A percentile compares a stretch with the other conserved stretches of the same genome.
Conservation (phyloP, 1,140 invertebrate genomes). For the Amyelois transitella region DNA sequence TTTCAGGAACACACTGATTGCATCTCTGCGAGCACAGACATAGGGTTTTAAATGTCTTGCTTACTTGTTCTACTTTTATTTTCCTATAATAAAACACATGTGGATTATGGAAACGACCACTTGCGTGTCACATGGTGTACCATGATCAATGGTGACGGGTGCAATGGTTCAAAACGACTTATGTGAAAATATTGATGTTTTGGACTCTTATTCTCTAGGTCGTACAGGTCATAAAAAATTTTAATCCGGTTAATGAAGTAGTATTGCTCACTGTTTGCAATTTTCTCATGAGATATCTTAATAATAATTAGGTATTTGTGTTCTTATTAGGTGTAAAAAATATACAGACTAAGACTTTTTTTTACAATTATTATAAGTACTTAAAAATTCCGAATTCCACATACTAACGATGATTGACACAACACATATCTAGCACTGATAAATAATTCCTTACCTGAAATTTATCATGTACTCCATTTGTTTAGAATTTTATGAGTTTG, state of each 20-base stretch:
- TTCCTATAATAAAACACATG: slow-evolving; percentile 12
- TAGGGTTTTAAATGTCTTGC: slow-evolving; percentile 13
- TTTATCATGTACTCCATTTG: no score
- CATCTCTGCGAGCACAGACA: slow-evolving; percentile 11
- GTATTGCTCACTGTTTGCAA: neutral
- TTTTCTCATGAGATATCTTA: neutral
- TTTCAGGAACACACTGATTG: slow-evolving; percentile 8
- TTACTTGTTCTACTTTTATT: slow-evolving; percentile 1
- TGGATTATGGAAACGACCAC: slow-evolving; percentile 23
- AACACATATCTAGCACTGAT: no score
- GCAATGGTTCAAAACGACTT: slow-evolving; percentile 1
- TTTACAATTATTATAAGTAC: no score
- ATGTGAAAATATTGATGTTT: neutral
- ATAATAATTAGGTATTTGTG: neutral
- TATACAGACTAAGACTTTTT: no score
- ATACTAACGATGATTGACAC: no score
- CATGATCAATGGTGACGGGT: slow-evolving; percentile 33
- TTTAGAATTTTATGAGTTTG: no score
- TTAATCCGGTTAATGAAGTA: neutral
- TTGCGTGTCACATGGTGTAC: slow-evolving; percentile 37
- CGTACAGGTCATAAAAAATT: neutral
- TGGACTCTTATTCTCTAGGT: neutral
- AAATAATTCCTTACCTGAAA: no score
- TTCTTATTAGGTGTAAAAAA: neutral
- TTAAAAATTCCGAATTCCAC: no score